phyloP scores from a whole-genome alignment of 2,113 vertebrate genomes.

The Muntiacus muntjak region DNA sequence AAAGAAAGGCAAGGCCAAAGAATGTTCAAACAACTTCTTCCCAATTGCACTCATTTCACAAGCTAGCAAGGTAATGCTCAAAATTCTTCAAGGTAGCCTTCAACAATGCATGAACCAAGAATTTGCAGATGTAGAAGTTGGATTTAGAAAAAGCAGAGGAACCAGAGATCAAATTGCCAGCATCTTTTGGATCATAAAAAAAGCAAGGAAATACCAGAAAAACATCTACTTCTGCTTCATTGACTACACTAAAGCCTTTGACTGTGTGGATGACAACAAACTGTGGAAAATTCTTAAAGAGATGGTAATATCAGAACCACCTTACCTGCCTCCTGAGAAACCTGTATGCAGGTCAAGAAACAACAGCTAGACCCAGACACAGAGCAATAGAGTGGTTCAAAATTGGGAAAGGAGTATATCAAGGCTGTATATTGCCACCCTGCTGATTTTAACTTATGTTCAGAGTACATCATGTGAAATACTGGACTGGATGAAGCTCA shows the following conservation, averaged over 20 bases:
- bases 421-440: neutral
- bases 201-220: neutral
- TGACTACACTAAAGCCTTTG: neutral
- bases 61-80: neutral
- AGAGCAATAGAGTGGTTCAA: neutral
- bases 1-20: neutral
- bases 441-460: neutral
- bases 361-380: neutral
- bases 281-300: neutral
- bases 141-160: neutral
- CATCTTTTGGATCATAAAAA: neutral
- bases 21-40: neutral
- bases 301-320: neutral
- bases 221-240: neutral
- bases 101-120: neutral
- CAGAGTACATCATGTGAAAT: neutral
- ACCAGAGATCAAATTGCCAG: neutral
- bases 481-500: neutral
- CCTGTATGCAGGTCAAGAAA: neutral
- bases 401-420: neutral
- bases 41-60: neutral
- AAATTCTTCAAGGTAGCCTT: neutral
- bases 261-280: neutral
- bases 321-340: neutral
- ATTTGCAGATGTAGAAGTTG: neutral